Evolutionary conservation across 2,113 vertebrate species (phyloP), one percentile per base, ranked within the genome.

Genomic region (Phycodurus eques): DNA sequence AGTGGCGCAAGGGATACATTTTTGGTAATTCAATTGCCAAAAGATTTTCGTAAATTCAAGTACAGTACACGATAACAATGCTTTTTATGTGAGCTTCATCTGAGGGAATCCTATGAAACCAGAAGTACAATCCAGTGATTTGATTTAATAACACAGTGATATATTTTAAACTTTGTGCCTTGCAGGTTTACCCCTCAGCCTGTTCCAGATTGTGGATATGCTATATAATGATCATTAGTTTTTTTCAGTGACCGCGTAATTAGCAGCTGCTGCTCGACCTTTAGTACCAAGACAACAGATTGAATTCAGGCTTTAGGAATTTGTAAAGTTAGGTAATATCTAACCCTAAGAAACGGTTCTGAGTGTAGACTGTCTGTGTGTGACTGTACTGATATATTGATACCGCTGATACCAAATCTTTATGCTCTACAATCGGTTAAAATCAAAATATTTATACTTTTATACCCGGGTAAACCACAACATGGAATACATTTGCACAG

Each of bases 61-160:
- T 54, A 20, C 1, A 20, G 19, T n/a, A 54, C 53, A 20, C 10
- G 3, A 10, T 39, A 35, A 4, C 7, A 59, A 14, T 31, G 35
- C 4, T 31, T 35, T 44, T 64, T 42, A 19, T 62, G 35, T 2
- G 20, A 44, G 10, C 42, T 44, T 46, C 42, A 65, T 9, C 20
- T 27, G 13, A 46, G 63, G 63, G 42, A 65, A 65, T 65, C 63
- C n/a, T 44, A 42, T 46, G 42, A 22, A 46, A 65, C 63, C 44
- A 65, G 63, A 22, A 63, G 9, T 14, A 27, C 63, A 64, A 64
- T 64, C 8, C n/a, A 46, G 11, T 22, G 42, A 35, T 53, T 47
- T 10, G 46, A 13, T 47, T 4, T 61, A 35, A 33, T 17, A 61
- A 61, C 59, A 61, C 59, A 17, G 33, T 35, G 59, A 17, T 4